Evolutionary conservation across 2,113 vertebrate species (phyloP), one percentile per base, ranked within the genome.

Genomic region (Indri indri): DNA sequence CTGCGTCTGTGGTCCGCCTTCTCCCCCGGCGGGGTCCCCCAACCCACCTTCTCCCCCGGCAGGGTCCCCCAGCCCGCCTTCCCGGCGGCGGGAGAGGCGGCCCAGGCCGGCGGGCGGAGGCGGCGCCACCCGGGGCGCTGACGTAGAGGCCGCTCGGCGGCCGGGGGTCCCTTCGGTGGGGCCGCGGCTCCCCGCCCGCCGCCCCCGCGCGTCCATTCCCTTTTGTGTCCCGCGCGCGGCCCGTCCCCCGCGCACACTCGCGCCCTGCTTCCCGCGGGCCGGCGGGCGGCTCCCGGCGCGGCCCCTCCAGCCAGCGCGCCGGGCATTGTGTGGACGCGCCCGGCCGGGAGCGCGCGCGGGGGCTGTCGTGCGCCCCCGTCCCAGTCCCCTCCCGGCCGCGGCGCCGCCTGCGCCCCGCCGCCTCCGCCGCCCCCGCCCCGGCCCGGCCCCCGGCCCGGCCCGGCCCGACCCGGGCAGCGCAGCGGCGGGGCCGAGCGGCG

Each of bases 91-190:
- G 97, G 82, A 94, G 97, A 94, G 66, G 93, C 85, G 93, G 89
- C 84, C 92, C 93, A 81, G 91, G 95, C 94, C 92, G 94, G 95
- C 95, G 90, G 97, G 97, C 92, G 97, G 96, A 97, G 97, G 95
- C 97, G 98, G 98, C 98, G 97, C 98, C 97, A 94, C 97, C 97
- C 95, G 96, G 97, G 96, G 97, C 97, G 97, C 96, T 97, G 97
- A 98, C 97, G 97, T 98, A 98, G 97, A 97, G 96, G 96, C 97
- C 97, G 97, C 97, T 97, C 95, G 94, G 96, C 97, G 97, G 96
- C 97, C 97, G 97, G 97, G 97, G 97, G 96, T 97, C 95, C 96
- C 97, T 96, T 95, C 97, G 96, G 96, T 95, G 95, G 95, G 97
- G 97, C 97, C 89, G 96, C 96, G 97, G 96, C 95, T 97, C 97